phyloP scores from a whole-genome alignment of 2,888 invertebrate species.

The Cynaeus angustus region DNA sequence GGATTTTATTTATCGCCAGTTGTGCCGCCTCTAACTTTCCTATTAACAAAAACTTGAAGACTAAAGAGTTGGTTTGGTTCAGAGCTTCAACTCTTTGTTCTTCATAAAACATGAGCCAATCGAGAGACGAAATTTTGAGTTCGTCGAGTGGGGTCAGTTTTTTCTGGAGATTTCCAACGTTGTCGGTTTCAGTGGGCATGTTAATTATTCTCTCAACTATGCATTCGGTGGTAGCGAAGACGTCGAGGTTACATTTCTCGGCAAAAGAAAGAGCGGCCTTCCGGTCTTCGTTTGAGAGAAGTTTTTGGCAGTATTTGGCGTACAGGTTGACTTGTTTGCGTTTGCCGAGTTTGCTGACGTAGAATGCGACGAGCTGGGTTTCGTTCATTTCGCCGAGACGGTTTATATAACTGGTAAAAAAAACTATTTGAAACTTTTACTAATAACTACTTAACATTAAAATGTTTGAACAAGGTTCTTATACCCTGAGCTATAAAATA shows the following conservation, averaged over 20 bases:
- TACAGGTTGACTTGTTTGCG: constrained; percentile 77
- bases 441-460: too few relatives aligned
- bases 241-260: constrained; percentile 83
- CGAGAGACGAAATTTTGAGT: constrained; percentile 84
- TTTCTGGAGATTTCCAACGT: constrained; percentile 64
- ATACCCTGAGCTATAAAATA: too few relatives aligned
- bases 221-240: constrained; percentile 87
- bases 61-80: constrained; percentile 91
- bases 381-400: constrained; percentile 83
- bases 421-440: not conserved
- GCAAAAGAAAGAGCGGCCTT: constrained; percentile 81
- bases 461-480: too few relatives aligned
- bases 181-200: constrained; percentile 67
- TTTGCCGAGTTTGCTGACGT: constrained; percentile 85
- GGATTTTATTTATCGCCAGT: constrained; percentile 83
- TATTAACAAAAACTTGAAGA: constrained; percentile 87
- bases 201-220: constrained; percentile 86
- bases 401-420: constrained; percentile 75
- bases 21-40: constrained; percentile 89
- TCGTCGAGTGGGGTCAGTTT: constrained; percentile 79
- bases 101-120: constrained; percentile 89
- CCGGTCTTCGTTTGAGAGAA: constrained; percentile 79
- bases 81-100: constrained; percentile 87
- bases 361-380: constrained; percentile 87
- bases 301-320: constrained; percentile 80